Evolutionary conservation across 2,888 invertebrate species (phyloP), one percentile per base, ranked within the genome.

Genomic region (Zygaena filipendulae): DNA sequence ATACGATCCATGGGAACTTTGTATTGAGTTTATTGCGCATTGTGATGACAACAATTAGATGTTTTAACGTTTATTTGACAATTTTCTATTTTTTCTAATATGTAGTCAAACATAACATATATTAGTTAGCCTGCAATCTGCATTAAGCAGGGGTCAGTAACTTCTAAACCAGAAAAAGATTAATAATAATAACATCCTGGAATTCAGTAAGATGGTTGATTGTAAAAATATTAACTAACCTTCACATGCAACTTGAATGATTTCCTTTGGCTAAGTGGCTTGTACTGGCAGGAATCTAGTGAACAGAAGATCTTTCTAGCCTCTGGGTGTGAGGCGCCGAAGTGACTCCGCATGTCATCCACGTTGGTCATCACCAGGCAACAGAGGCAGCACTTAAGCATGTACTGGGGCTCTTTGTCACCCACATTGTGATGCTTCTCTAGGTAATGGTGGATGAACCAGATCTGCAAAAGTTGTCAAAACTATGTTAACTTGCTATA

Each of bases 191-290:
- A n/a, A n/a, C n/a, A n/a, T n/a, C n/a, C n/a, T n/a, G n/a, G n/a
- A n/a, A n/a, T n/a, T n/a, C n/a, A n/a, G n/a, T n/a, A n/a, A n/a
- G n/a, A n/a, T n/a, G n/a, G n/a, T n/a, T n/a, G n/a, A n/a, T n/a
- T n/a, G n/a, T n/a, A n/a, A n/a, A n/a, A n/a, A n/a, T n/a, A n/a
- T n/a, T n/a, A 3, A 10, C 48, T 45, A 43, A 79, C 80, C 68
- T 66, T 69, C 6, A 77, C 47, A 59, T 81, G 81, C 11, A 72
- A 40, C 36, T 66, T 67, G 25, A 81, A 69, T 2, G 79, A 74
- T 37, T 77, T 74, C 36, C 55, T 50, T 20, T 72, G 68, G 31
- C 67, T 62, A n/a, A 80, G 48, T 1, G 77, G 77, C 29, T 59
- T 69, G 32, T 60, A 71, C 33, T 60, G 52, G 35, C 80, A 81